Percentiles rank a stretch among this genome's conserved stretches.
These are phyloP conservation scores for Eulemur albifrons DNA, from an alignment of 2,797 vertebrate species.

Conservation along the genomic window DNA sequence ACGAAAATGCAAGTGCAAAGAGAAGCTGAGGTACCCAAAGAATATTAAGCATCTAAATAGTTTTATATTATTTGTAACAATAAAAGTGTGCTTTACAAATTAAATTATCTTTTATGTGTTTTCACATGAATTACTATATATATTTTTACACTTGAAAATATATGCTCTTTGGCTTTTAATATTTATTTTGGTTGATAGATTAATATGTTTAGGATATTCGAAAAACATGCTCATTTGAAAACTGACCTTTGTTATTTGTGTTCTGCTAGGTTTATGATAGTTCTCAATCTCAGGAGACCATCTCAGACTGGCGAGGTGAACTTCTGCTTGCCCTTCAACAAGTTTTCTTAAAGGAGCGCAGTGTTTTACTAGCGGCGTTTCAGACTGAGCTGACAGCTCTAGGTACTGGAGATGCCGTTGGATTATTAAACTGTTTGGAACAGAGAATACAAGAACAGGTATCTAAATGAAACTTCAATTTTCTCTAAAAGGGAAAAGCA, in stretches of 20 bases:
- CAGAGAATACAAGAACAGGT: slow-evolving; percentile 92
- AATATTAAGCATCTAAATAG: neutral
- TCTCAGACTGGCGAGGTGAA: slow-evolving; percentile 91
- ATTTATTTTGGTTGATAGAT: slow-evolving; percentile 31
- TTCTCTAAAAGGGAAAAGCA: neutral
- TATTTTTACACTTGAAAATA: slow-evolving; percentile 42
- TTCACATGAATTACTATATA: neutral
- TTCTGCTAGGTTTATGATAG: slow-evolving; percentile 75
- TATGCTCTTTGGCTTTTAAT: neutral
- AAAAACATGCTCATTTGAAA: neutral
- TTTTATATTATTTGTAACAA: neutral
- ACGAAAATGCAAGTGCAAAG: slow-evolving; percentile 89
- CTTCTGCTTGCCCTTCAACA: slow-evolving; percentile 90
- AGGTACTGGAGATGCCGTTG: slow-evolving; percentile 87
- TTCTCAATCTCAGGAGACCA: slow-evolving; percentile 71
- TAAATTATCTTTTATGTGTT: slow-evolving; percentile 20
- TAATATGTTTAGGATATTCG: neutral
- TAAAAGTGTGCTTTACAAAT: neutral
- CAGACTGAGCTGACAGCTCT: slow-evolving; percentile 89
- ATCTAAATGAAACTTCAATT: slow-evolving; percentile 39
- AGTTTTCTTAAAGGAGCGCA: slow-evolving; percentile 90
- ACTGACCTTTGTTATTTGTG: slow-evolving; percentile 51
- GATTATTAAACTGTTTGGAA: slow-evolving; percentile 91
- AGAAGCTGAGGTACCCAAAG: slow-evolving; percentile 87
- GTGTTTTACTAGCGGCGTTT: slow-evolving; percentile 87